phyloP scores from a whole-genome alignment of 2,888 invertebrate genomes.

The Diarsia mendica region DNA sequence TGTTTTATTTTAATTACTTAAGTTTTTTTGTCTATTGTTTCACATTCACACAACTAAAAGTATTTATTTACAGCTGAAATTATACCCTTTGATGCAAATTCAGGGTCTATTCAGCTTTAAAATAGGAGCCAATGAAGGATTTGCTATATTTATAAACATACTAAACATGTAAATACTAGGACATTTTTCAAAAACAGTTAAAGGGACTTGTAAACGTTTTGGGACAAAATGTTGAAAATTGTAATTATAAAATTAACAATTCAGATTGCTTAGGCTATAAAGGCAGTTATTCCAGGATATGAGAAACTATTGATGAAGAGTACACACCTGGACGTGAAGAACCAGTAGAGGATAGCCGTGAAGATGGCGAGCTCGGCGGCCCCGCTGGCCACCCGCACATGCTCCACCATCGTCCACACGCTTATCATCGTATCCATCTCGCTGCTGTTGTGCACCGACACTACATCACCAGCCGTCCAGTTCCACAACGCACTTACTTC shows the following conservation, averaged over 20 bases:
- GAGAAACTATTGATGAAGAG: slow-evolving; percentile 14
- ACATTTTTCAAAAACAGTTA: neutral
- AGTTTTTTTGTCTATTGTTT: slow-evolving; percentile 20
- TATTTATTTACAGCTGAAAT: slow-evolving; percentile 45
- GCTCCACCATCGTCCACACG: slow-evolving; percentile 88
- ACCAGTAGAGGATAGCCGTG: slow-evolving; percentile 91
- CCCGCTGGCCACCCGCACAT: slow-evolving; percentile 89
- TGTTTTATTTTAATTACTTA: slow-evolving; percentile 5
- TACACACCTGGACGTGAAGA: slow-evolving; percentile 91
- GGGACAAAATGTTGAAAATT: neutral
- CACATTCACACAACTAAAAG: slow-evolving; percentile 8
- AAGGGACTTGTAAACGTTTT: neutral
- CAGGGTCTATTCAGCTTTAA: neutral
- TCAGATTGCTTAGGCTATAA: too few species aligned
- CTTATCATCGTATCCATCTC: slow-evolving; percentile 87
- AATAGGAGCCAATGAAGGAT: neutral
- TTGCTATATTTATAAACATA: neutral
- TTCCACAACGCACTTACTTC: slow-evolving; percentile 77
- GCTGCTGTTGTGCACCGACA: slow-evolving; percentile 73
- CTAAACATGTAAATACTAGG: neutral
- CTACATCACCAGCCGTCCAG: slow-evolving; percentile 85
- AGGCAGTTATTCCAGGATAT: slow-evolving; percentile 4
- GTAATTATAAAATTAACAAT: neutral
- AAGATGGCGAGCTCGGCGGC: slow-evolving; percentile 91
- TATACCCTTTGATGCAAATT: neutral